Conservation (phyloP, 2,113 vertebrate species). For the Coreoperca whiteheadi region DNA sequence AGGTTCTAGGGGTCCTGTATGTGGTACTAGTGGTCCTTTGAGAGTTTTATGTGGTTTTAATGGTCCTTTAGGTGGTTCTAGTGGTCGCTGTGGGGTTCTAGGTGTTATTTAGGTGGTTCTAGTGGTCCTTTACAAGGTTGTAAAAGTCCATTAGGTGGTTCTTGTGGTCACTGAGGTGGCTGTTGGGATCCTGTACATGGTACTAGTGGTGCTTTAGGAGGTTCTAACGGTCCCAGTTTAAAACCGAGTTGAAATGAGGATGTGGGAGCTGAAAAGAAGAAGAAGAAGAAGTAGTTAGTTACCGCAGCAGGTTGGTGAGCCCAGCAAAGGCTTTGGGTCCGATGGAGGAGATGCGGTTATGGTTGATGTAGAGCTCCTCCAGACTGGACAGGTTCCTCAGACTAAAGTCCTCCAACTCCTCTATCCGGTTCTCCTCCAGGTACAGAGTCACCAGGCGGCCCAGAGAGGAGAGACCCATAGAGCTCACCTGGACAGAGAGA, state of each 20-base stretch:
- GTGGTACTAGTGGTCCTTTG: no score
- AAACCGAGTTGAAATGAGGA: no score
- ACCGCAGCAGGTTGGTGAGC: conserved; percentile 80
- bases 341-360: conserved; percentile 86
- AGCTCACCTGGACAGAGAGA: conserved; percentile 56
- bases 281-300: not conserved
- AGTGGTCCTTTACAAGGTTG: no score
- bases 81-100: no score
- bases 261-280: not conserved
- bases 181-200: not conserved
- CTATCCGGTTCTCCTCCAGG: conserved; percentile 87
- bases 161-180: not conserved
- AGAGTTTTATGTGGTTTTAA: no score
- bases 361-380: conserved; percentile 89
- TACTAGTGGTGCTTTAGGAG: no score
- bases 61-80: no score
- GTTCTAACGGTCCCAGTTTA: no score
- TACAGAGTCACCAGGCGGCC: conserved; percentile 86
- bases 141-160: no score
- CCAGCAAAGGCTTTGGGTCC: conserved; percentile 85
- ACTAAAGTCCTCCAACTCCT: conserved; percentile 83
- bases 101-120: no score
- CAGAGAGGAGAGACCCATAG: conserved; percentile 81
- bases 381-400: conserved; percentile 84
- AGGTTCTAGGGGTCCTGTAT: not conserved